Percentiles rank a stretch among this genome's conserved stretches.
Conservation (phyloP, 1,140 invertebrate genomes). For the Yoshiicerus persimilis region DNA sequence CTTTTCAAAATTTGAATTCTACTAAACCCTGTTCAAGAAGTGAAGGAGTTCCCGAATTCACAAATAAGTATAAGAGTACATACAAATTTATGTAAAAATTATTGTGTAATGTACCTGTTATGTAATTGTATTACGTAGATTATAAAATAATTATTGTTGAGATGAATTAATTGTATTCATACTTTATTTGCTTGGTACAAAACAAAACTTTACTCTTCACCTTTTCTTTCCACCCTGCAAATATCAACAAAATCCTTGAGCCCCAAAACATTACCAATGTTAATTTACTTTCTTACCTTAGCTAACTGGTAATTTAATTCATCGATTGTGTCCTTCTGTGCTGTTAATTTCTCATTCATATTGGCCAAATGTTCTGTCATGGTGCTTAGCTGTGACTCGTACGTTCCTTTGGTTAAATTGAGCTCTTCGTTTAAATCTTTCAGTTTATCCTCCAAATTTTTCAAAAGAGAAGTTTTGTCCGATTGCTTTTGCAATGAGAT, state of each 20-base stretch:
- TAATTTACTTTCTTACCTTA: background rate
- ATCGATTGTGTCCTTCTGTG: slow-evolving; percentile 74
- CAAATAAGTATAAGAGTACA: background rate
- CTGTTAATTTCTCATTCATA: slow-evolving; percentile 83
- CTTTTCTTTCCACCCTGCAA: slow-evolving; percentile 5
- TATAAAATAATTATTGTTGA: background rate
- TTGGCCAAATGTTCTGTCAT: slow-evolving; percentile 89
- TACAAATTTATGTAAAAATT: background rate
- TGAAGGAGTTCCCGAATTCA: background rate
- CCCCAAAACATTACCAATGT: slow-evolving; percentile 2
- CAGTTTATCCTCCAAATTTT: background rate
- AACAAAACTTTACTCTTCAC: background rate
- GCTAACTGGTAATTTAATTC: slow-evolving; percentile 58
- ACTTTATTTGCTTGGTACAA: background rate
- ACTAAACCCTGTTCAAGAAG: background rate
- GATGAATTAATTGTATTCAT: background rate
- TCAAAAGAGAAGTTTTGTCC: background rate
- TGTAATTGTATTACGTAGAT: background rate
- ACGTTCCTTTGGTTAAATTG: slow-evolving; percentile 73
- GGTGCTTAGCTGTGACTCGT: slow-evolving; percentile 83
- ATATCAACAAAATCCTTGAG: slow-evolving; percentile 19
- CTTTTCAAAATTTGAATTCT: background rate
- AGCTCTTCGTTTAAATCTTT: slow-evolving; percentile 57
- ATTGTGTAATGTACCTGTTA: background rate
- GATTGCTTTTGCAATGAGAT: slow-evolving; percentile 9